Conservation (phyloP, 1,140 invertebrate genomes). For the Ganaspis sp. region DNA sequence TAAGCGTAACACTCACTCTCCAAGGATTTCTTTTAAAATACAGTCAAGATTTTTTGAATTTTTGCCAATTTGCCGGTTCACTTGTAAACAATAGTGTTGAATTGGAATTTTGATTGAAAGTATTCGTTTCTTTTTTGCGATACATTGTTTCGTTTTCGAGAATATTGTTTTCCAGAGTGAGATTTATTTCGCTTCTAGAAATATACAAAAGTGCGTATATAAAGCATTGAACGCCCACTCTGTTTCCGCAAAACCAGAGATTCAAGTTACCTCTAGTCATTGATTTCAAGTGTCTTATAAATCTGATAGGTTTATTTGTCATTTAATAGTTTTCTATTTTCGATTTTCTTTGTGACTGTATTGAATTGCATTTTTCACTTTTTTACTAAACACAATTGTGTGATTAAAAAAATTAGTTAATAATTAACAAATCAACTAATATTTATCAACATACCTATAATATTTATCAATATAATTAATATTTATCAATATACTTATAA, state of each 20-base stretch:
- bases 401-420: too few relatives aligned
- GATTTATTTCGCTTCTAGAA: not conserved
- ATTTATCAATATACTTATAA: too few relatives aligned
- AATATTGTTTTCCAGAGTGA: too few relatives aligned
- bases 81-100: not conserved
- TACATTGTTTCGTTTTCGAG: not conserved
- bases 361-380: too few relatives aligned
- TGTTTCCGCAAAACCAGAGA: not conserved
- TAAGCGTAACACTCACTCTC: conserved; percentile 6
- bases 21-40: conserved; percentile 25
- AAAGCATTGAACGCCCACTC: not conserved
- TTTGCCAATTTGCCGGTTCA: conserved; percentile 3
- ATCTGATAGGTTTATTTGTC: not conserved
- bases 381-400: too few relatives aligned
- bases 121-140: not conserved
- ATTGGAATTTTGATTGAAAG: not conserved
- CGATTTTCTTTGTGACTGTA: not conserved
- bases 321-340: conserved; percentile 6
- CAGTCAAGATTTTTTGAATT: not conserved
- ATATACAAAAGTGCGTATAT: not conserved
- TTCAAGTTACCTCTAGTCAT: not conserved
- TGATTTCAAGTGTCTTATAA: not conserved
- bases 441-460: too few relatives aligned
- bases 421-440: too few relatives aligned
- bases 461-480: too few relatives aligned